phyloP scores from a whole-genome alignment of 2,888 invertebrate species.

The Notodonta ziczac region DNA sequence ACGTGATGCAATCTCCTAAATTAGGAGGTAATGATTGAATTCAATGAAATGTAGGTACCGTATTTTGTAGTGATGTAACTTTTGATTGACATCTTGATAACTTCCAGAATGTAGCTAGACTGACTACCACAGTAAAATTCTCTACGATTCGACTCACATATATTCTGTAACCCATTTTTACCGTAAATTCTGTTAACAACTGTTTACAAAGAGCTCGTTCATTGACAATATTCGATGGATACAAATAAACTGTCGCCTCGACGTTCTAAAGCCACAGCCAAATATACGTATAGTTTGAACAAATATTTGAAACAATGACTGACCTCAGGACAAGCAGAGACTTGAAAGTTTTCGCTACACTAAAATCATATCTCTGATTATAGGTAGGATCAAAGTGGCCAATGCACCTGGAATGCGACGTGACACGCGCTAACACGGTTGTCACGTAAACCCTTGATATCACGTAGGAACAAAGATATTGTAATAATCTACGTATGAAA shows the following conservation, averaged over 20 bases:
- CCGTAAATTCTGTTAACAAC: too few species aligned
- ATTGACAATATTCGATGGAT: too few species aligned
- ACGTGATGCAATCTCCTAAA: slow-evolving; percentile 11
- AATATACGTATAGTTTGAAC: not conserved
- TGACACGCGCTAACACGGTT: slow-evolving; percentile 8
- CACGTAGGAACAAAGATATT: slow-evolving; percentile 14
- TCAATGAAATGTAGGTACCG: not conserved
- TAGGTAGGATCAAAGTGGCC: not conserved
- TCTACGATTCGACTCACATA: too few species aligned
- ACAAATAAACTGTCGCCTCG: too few species aligned
- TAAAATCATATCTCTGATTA: too few species aligned
- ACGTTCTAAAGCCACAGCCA: too few species aligned
- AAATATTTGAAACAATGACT: not conserved
- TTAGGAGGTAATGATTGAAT: slow-evolving; percentile 5
- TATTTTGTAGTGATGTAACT: not conserved
- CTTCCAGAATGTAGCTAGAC: not conserved
- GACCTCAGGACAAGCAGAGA: not conserved
- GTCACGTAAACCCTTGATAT: slow-evolving; percentile 19
- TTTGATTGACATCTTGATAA: not conserved
- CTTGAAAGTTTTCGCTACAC: too few species aligned
- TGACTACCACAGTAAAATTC: not conserved
- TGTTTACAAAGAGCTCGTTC: too few species aligned
- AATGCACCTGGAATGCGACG: not conserved
- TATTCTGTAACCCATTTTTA: too few species aligned
- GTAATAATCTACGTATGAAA: too few species aligned